phyloP scores from a whole-genome alignment of 2,113 vertebrate genomes.

The Pithys albifrons region DNA sequence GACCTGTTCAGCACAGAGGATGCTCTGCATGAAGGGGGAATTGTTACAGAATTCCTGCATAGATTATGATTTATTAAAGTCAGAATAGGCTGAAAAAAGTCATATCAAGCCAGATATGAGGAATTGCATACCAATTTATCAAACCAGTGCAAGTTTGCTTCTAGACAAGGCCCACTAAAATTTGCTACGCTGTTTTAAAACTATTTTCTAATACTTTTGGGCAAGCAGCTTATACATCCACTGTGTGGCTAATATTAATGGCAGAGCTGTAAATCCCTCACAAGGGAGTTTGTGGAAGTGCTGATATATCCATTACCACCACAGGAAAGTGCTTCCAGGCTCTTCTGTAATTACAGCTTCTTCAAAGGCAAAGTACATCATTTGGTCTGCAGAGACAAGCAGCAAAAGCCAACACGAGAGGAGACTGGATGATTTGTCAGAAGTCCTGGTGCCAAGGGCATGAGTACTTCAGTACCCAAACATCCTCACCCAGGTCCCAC shows the following conservation, averaged over 20 bases:
- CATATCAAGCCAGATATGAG: neutral
- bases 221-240: neutral
- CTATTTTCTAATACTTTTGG: slow-evolving; percentile 16
- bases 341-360: slow-evolving; percentile 48
- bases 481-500: neutral
- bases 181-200: neutral
- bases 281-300: slow-evolving; percentile 32
- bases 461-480: neutral
- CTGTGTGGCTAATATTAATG: slow-evolving; percentile 29
- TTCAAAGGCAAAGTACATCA: slow-evolving; percentile 34
- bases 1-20: neutral
- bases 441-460: slow-evolving; percentile 12
- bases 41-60: neutral
- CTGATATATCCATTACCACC: slow-evolving; percentile 46
- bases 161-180: neutral
- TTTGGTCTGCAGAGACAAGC: slow-evolving; percentile 42
- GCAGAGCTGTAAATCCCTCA: slow-evolving; percentile 47
- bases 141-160: neutral
- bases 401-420: fast-evolving
- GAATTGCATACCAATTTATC: neutral
- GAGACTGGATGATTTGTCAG: neutral
- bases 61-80: neutral
- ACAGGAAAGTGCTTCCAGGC: neutral
- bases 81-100: neutral
- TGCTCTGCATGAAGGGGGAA: neutral